A percentile compares a stretch with the other conserved stretches of the same genome.
phyloP scores from a whole-genome alignment of 2,113 vertebrate genomes.

The Prionailurus viverrinus region DNA sequence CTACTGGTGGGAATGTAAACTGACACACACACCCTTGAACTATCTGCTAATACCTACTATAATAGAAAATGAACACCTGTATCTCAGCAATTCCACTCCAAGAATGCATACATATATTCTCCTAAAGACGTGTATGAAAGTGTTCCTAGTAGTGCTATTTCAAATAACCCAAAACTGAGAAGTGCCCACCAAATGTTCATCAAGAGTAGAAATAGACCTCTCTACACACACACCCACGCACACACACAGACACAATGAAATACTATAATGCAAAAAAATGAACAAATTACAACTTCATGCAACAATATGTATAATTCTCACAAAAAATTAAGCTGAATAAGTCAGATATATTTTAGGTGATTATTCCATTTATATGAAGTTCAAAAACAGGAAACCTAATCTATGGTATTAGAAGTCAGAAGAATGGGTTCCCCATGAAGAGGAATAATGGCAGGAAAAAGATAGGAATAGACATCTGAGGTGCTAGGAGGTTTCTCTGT shows the following conservation, averaged over 20 bases:
- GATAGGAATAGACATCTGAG: neutral
- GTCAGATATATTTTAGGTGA: neutral
- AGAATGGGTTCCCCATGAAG: neutral
- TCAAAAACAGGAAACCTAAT: conserved; percentile 2
- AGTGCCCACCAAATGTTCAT: neutral
- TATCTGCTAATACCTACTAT: neutral
- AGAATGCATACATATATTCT: neutral
- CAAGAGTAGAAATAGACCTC: conserved; percentile 9
- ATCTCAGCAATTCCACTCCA: neutral
- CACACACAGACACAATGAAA: neutral
- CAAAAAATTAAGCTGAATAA: neutral
- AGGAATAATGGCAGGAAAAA: neutral
- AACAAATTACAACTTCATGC: neutral
- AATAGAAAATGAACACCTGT: neutral
- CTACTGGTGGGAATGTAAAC: neutral
- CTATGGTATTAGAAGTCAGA: neutral
- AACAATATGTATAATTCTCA: neutral
- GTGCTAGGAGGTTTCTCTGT: neutral
- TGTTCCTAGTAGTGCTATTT: neutral
- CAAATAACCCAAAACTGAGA: neutral
- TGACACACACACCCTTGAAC: neutral
- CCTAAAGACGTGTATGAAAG: neutral
- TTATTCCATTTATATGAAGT: neutral
- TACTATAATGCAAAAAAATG: conserved; percentile 8
- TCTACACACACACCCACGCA: neutral